These are phyloP conservation scores for Syngnathoides biaculeatus DNA, from an alignment of 2,113 vertebrate genomes.

Conservation along the genomic window DNA sequence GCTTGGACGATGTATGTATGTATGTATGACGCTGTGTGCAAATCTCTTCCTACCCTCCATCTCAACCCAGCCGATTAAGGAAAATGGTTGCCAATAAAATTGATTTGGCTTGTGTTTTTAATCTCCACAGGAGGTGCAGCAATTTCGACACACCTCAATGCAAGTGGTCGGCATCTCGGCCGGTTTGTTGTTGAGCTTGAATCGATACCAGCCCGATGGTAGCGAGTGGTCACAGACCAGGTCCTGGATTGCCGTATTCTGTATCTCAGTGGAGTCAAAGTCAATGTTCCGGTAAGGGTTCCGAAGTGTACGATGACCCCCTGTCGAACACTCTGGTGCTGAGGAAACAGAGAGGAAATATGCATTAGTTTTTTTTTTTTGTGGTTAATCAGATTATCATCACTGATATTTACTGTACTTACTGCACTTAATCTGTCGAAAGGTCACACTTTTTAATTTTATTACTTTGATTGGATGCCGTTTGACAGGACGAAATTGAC, in stretches of 20 bases:
- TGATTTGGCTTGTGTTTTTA: background rate
- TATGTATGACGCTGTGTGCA: too few species aligned
- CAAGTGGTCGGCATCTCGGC: conserved; percentile 76
- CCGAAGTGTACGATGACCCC: conserved; percentile 55
- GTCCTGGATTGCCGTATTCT: conserved; percentile 75
- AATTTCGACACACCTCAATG: conserved; percentile 59
- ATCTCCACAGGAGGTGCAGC: background rate
- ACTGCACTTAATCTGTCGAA: background rate
- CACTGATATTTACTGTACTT: background rate
- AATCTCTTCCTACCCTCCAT: too few species aligned
- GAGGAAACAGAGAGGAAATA: background rate
- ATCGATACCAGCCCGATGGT: conserved; percentile 70
- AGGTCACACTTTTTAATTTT: too few species aligned
- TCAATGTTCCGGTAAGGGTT: conserved; percentile 63
- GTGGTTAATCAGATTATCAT: background rate
- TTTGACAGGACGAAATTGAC: too few species aligned
- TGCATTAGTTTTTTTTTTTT: background rate
- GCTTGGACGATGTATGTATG: too few species aligned
- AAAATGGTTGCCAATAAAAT: background rate
- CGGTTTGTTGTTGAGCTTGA: conserved; percentile 68
- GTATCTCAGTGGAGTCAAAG: conserved; percentile 76
- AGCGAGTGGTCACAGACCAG: conserved; percentile 75
- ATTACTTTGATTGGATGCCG: too few species aligned
- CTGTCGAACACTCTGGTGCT: conserved; percentile 71
- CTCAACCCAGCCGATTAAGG: too few species aligned